Evolutionary conservation across 2,797 vertebrate genomes (phyloP).

Genomic region (Atherinosoma microstoma): DNA sequence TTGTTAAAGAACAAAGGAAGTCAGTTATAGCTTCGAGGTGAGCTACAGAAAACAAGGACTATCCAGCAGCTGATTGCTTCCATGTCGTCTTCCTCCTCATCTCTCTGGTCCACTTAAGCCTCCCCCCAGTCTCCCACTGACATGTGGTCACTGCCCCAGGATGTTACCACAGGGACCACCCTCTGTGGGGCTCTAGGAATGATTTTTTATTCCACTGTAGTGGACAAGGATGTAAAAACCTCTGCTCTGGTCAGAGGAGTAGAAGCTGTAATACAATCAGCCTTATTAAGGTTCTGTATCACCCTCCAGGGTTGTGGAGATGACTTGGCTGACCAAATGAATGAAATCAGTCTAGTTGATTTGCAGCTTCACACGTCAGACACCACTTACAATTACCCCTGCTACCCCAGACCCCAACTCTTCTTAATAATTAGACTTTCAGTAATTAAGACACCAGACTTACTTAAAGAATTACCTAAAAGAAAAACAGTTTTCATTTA

Average conservation of each 20-base stretch:
- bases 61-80: slow-evolving; percentile 49
- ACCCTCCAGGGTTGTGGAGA: slow-evolving; percentile 70
- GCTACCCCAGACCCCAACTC: slow-evolving; percentile 31
- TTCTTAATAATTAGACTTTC: slow-evolving; percentile 52
- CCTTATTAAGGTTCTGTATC: slow-evolving; percentile 78
- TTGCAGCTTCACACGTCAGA: slow-evolving; percentile 63
- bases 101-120: slow-evolving; percentile 56
- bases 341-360: slow-evolving; percentile 71
- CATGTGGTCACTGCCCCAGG: slow-evolving; percentile 83
- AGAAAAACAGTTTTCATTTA: slow-evolving; percentile 32
- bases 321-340: slow-evolving; percentile 59
- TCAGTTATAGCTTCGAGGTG: slow-evolving; percentile 56
- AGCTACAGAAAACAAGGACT: slow-evolving; percentile 21
- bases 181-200: slow-evolving; percentile 71
- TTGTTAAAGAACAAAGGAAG: slow-evolving; percentile 29
- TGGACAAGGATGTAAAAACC: slow-evolving; percentile 49
- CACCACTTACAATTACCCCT: slow-evolving; percentile 35
- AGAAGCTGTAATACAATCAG: slow-evolving; percentile 65
- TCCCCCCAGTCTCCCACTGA: slow-evolving; percentile 70
- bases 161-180: slow-evolving; percentile 78
- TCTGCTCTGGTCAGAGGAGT: slow-evolving; percentile 51
- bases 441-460: slow-evolving; percentile 28
- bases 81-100: slow-evolving; percentile 39
- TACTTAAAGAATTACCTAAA: slow-evolving; percentile 14
- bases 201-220: slow-evolving; percentile 54